Evolutionary conservation across 2,113 vertebrate genomes (phyloP).

Genomic region (Myotis yumanensis): DNA sequence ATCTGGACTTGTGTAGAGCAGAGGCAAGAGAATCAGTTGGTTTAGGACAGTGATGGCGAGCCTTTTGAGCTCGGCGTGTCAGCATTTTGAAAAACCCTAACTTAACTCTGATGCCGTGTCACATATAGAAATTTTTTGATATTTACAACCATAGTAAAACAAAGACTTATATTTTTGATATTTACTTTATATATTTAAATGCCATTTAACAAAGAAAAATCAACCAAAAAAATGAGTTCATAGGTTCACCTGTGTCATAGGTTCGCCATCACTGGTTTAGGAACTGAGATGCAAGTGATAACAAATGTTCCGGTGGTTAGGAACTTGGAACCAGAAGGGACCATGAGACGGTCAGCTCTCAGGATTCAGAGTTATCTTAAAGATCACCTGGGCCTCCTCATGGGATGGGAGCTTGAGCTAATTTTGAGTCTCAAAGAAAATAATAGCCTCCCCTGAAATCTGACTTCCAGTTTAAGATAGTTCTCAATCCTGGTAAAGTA

Average conservation of each 20-base stretch:
- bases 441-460: background rate
- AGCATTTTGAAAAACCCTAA: too few species aligned
- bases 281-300: background rate
- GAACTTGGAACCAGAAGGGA: background rate
- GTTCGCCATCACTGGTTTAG: too few species aligned
- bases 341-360: background rate
- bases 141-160: too few species aligned
- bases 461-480: background rate
- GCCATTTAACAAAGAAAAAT: too few species aligned
- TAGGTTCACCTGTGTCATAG: too few species aligned
- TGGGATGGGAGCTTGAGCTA: background rate
- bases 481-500: background rate
- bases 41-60: too few species aligned
- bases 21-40: background rate
- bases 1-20: background rate
- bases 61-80: too few species aligned
- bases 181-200: too few species aligned
- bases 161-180: too few species aligned
- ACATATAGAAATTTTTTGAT: too few species aligned
- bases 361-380: background rate
- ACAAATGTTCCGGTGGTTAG: background rate
- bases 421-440: background rate
- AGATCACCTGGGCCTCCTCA: background rate
- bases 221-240: too few species aligned
- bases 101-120: too few species aligned